Conservation (phyloP, 64 coral and sea anemone genomes). For the Stichodactyla helianthus region DNA sequence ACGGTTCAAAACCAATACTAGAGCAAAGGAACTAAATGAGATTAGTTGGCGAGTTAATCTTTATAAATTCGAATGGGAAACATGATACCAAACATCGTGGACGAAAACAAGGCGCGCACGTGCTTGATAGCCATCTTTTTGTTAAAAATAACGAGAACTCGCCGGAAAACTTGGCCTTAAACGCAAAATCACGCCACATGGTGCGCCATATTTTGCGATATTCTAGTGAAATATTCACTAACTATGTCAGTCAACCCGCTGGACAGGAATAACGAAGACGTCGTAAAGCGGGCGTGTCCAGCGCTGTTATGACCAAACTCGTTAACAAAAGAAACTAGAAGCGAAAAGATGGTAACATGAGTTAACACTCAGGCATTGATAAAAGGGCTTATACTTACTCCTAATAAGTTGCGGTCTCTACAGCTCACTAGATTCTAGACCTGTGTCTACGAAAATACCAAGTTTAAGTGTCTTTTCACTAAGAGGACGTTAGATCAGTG, state of each 20-base stretch:
- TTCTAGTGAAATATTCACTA: neutral
- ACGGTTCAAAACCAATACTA: neutral
- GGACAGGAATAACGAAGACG: neutral
- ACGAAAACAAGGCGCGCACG: neutral
- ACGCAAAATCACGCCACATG: neutral
- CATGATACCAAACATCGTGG: neutral
- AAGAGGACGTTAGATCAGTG: neutral
- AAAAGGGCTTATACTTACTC: neutral
- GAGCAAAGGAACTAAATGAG: neutral
- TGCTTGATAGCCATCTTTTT: neutral
- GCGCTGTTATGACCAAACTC: neutral
- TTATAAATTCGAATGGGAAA: neutral
- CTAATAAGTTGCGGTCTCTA: neutral
- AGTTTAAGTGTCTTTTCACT: neutral
- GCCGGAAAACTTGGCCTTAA: neutral
- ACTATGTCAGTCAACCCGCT: neutral
- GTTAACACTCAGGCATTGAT: neutral
- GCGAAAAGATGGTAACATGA: neutral
- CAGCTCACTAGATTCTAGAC: constrained; percentile 4
- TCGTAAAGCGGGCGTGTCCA: neutral
- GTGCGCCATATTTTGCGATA: neutral
- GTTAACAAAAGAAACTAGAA: neutral
- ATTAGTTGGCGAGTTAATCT: neutral
- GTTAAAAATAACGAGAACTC: neutral
- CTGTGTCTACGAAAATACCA: neutral